Conservation (phyloP, 2,113 vertebrate species). For the Solea senegalensis region DNA sequence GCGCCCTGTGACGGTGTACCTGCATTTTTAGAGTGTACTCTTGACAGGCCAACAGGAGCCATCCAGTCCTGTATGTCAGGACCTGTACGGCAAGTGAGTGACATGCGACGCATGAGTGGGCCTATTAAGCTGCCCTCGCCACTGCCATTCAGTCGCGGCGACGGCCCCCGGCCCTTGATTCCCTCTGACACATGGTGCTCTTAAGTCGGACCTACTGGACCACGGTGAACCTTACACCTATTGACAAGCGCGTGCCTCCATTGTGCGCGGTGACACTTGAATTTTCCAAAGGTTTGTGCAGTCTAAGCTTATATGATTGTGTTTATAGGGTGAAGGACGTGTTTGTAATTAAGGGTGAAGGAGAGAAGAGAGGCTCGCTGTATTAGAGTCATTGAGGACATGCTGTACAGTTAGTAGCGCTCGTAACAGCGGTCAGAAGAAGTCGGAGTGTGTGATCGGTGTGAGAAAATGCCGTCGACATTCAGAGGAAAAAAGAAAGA, state of each 20-base stretch:
- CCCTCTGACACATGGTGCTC: constrained; percentile 53
- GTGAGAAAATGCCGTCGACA: constrained; percentile 23
- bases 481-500: constrained; percentile 14
- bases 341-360: constrained; percentile 68
- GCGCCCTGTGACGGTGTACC: constrained; percentile 15
- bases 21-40: constrained; percentile 32
- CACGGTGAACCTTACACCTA: constrained; percentile 46
- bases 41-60: constrained; percentile 39
- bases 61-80: constrained; percentile 46
- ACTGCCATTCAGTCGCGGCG: constrained; percentile 20
- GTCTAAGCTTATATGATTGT: constrained; percentile 41
- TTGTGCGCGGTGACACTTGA: constrained; percentile 35
- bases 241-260: constrained; percentile 53
- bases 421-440: constrained; percentile 32
- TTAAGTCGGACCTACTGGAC: constrained; percentile 49
- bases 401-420: constrained; percentile 12
- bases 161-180: constrained; percentile 50
- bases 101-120: constrained; percentile 51
- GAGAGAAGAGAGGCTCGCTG: constrained; percentile 32
- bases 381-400: constrained; percentile 40
- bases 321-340: constrained; percentile 17
- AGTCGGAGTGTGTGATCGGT: constrained; percentile 31
- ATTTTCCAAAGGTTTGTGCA: constrained; percentile 47
- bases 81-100: constrained; percentile 51
- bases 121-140: constrained; percentile 51